Base-by-base conservation (phyloP, 2,113 vertebrate genomes). In the Canis aureus region DNA sequence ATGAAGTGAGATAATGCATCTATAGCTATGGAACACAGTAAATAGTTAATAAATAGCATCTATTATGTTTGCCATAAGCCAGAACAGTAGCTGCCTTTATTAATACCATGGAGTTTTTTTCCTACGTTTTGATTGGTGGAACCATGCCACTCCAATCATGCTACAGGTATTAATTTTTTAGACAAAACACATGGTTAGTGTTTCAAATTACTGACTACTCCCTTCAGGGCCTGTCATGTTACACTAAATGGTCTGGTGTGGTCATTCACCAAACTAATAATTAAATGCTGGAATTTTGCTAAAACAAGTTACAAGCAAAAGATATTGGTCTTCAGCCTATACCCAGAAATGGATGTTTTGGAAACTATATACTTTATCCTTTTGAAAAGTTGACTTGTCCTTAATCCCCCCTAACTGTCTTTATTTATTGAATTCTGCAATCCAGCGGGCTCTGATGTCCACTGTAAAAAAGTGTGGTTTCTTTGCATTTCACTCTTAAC, bases 201-300 rank as follows among this genome's bases (percentile, higher is more conserved):
- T 97, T 98, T 98, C 95, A 97, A 98, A 98, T 98, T 98, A 97
- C 97, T 96, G 97, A 76, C 97, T 98, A 76, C 97, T 97, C 96
- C 96, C 92, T 97, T 97, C 69, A 96, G 96, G 88, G 97, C 73
- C 97, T 98, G 97, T 97, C 97, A 98, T 94, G 91, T 96, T 95
- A 97, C 97, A 97, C 91, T 97, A 92, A 98, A 97, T 91, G 84
- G 92, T 67, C 96, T 97, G 95, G 89, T 97, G 96, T 97, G 97
- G 98, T 98, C 97, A 95, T 94, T 97, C 96, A 97, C 96, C 98
- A 97, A 98, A 96, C 97, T 97, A 97, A 97, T 98, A 98, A 98
- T 98, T 98, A 98, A 97, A 97, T 94, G 73, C 92, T 98, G 97
- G 97, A 96, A 98, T 97, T 98, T 95, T 98, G 97, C 98, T 98